These are phyloP conservation scores for Temnothorax ravouxi DNA, from an alignment of 2,888 invertebrate genomes.

Conservation along the genomic window DNA sequence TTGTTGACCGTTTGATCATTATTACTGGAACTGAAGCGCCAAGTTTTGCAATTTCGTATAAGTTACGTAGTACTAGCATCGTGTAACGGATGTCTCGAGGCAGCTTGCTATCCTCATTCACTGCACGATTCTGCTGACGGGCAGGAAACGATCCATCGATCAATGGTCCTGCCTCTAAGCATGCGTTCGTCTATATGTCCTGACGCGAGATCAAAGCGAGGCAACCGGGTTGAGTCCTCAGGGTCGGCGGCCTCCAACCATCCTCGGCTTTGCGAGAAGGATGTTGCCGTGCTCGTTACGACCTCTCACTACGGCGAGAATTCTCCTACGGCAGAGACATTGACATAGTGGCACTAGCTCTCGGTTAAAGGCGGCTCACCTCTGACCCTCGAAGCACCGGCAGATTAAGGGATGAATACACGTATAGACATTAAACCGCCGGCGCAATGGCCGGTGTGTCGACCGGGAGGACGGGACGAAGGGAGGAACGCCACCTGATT, in stretches of 20 bases:
- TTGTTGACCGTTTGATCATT: neutral
- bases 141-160: conserved; percentile 47
- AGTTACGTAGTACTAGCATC: neutral
- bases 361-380: conserved; percentile 62
- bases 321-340: conserved; percentile 69
- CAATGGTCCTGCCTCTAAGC: conserved; percentile 64
- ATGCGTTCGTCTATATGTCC: conserved; percentile 64
- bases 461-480: conserved; percentile 42
- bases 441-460: conserved; percentile 58
- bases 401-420: conserved; percentile 81
- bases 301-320: conserved; percentile 59
- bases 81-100: neutral
- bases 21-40: no score
- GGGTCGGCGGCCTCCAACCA: conserved; percentile 43
- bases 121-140: conserved; percentile 1
- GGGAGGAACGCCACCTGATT: conserved; percentile 80
- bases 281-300: conserved; percentile 55
- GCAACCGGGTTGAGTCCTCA: conserved; percentile 56
- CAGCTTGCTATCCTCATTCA: neutral
- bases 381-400: conserved; percentile 60
- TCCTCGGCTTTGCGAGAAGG: conserved; percentile 49
- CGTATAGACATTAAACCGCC: conserved; percentile 83
- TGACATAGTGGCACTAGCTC: conserved; percentile 70
- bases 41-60: conserved; percentile 9
- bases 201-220: conserved; percentile 71